A percentile compares a stretch with the other conserved stretches of the same genome.
Conservation (phyloP, 2,888 invertebrate species). For the Panopea generosa region DNA sequence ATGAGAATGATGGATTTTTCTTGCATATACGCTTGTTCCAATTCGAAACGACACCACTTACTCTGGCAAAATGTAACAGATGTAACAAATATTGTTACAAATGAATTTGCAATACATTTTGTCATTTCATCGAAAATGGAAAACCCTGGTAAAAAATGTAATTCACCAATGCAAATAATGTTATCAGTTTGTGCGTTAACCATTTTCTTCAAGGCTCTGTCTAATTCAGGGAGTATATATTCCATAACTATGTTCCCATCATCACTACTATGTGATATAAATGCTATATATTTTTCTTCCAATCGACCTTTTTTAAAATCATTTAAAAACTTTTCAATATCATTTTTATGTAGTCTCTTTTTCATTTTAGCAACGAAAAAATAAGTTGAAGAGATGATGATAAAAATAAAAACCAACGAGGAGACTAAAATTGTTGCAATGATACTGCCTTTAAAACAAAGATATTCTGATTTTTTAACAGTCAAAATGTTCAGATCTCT, state of each 20-base stretch:
- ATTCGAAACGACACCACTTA: background rate
- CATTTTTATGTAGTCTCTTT: too few relatives aligned
- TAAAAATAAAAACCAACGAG: too few relatives aligned
- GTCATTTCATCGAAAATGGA: background rate
- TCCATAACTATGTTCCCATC: background rate
- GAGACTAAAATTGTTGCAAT: too few relatives aligned
- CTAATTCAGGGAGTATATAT: too few relatives aligned
- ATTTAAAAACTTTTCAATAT: too few relatives aligned
- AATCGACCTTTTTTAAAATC: background rate
- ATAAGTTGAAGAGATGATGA: too few relatives aligned
- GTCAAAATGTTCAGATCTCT: too few relatives aligned
- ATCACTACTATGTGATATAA: background rate
- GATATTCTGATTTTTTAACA: too few relatives aligned
- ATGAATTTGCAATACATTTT: background rate
- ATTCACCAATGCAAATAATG: background rate
- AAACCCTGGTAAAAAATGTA: background rate
- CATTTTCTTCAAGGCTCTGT: background rate
- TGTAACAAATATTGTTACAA: background rate
- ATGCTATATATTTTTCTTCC: background rate
- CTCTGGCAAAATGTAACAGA: conserved; percentile 1
- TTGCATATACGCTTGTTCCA: conserved; percentile 3
- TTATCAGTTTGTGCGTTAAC: background rate
- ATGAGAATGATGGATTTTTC: conserved; percentile 1
- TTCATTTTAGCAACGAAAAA: too few relatives aligned
- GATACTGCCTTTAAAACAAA: too few relatives aligned